phyloP scores from a whole-genome alignment of 2,888 invertebrate genomes.

The Polymixis flavicincta region DNA sequence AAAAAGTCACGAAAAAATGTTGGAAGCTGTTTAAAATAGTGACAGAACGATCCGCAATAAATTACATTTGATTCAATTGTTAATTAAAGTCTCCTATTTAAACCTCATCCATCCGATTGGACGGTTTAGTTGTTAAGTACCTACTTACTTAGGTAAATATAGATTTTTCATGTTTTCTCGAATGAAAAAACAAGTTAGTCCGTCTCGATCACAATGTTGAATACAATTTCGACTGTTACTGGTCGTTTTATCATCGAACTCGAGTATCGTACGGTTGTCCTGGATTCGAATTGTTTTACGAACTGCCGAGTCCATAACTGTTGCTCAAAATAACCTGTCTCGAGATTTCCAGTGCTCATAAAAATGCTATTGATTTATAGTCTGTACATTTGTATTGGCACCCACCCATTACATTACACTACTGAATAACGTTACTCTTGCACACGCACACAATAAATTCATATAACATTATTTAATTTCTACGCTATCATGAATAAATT shows the following conservation, averaged over 20 bases:
- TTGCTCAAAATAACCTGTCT: conserved; percentile 79
- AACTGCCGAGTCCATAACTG: conserved; percentile 81
- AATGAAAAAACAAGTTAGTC: not conserved
- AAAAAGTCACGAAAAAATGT: conserved; percentile 51
- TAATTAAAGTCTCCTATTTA: not conserved
- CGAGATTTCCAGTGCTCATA: conserved; percentile 80
- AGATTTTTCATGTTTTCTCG: not conserved
- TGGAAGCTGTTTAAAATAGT: conserved; percentile 23
- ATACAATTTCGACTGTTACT: not conserved
- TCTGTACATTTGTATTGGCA: conserved; percentile 81
- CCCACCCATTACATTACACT: conserved; percentile 76
- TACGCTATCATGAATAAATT: conserved; percentile 56
- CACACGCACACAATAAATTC: conserved; percentile 65
- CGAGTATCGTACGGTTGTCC: conserved; percentile 65
- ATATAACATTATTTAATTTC: conserved; percentile 65
- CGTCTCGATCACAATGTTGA: not conserved
- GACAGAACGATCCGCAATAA: conserved; percentile 19
- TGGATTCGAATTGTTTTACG: conserved; percentile 79
- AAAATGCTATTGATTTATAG: conserved; percentile 85
- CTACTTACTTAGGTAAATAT: not conserved
- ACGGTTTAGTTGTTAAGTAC: not conserved
- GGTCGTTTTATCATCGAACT: conserved; percentile 29
- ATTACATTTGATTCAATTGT: conserved; percentile 27
- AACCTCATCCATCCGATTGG: not conserved
- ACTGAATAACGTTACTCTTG: conserved; percentile 69